Base-by-base conservation (phyloP, 1,140 invertebrate genomes). In the Brachionus manjavacas region DNA sequence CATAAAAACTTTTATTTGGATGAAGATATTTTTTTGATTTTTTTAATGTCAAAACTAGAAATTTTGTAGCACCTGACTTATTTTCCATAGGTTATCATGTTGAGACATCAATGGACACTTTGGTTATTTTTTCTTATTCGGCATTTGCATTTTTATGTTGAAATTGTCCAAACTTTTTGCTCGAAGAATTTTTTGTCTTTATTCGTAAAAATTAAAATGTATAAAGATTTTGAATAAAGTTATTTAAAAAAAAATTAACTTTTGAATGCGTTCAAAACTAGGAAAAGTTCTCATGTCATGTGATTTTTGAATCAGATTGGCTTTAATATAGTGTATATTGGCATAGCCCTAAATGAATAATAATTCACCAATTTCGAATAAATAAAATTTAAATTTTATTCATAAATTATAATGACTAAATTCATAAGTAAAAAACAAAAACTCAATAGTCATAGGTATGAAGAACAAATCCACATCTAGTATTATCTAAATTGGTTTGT, bases 371-470 rank as follows among this genome's bases (percentile, higher is more conserved):
- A 11, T 41, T 20, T 41, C 68, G 31, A 72, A 72, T 72, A 20
- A 72, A 72, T 41, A 72, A 41, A 72, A 20, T 41, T 72, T 72
- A 41, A 41, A 41, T 72, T 72, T 39, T 68, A 68, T 31, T 72
- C 68, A 72, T 72, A 72, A 72, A 72, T 72, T 72, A 72, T 72
- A 72, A 72, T 72, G 35, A 72, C 68, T 20, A 72, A 68, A 68
- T 6, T 31, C 25, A 68, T 39, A 68, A 31, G 31, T 31, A 68
- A 35, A 31, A 68, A 68, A 25, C 3, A 25, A 28, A 25, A 68
- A 68, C 14, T 31, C 9, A 68, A 39, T 68, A 28, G 66, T 68
- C 66, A 68, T 68, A 68, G 66, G 66, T 68, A 31, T 68, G 25
- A 14, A 28, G 28, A 68, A 12, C 20, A 68, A 31, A 31, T 39